Conservation (phyloP, 2,113 vertebrate species). For the Anser brachyrhynchus region DNA sequence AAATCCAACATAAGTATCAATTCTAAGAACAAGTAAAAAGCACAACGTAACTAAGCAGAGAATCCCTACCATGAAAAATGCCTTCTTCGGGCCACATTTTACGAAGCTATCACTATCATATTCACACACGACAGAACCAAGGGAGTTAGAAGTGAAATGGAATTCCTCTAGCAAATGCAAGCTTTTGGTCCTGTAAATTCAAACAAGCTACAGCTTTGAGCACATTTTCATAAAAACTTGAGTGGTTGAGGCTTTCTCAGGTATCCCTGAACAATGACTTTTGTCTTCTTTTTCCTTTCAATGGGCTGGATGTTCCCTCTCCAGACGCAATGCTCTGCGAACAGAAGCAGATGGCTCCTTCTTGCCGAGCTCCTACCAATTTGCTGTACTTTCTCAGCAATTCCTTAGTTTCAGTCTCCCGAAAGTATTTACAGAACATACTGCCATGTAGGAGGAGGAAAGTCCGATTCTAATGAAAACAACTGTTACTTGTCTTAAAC, state of each 20-base stretch:
- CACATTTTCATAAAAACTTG: not conserved
- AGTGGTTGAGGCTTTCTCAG: not conserved
- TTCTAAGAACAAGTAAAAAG: not conserved
- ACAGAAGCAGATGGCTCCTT: conserved; percentile 58
- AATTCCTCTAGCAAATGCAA: not conserved
- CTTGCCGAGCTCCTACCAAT: conserved; percentile 10
- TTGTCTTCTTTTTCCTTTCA: not conserved
- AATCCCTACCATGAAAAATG: not conserved
- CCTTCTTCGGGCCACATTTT: not conserved
- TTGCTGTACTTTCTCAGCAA: conserved; percentile 55
- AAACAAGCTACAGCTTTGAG: not conserved
- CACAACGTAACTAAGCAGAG: not conserved
- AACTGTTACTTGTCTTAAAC: not conserved
- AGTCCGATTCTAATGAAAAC: conserved; percentile 19
- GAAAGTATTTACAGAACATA: conserved; percentile 39
- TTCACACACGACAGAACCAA: not conserved
- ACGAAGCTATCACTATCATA: not conserved
- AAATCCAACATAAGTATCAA: not conserved
- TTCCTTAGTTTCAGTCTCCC: not conserved
- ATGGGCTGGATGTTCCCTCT: not conserved
- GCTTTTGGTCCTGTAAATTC: not conserved
- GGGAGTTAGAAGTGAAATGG: not conserved
- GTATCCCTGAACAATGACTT: not conserved
- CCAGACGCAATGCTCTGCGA: not conserved
- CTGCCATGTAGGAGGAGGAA: not conserved